Evolutionary conservation across 2,113 vertebrate species (phyloP), one percentile per base, ranked within the genome.

Genomic region (Dasyurus viverrinus): DNA sequence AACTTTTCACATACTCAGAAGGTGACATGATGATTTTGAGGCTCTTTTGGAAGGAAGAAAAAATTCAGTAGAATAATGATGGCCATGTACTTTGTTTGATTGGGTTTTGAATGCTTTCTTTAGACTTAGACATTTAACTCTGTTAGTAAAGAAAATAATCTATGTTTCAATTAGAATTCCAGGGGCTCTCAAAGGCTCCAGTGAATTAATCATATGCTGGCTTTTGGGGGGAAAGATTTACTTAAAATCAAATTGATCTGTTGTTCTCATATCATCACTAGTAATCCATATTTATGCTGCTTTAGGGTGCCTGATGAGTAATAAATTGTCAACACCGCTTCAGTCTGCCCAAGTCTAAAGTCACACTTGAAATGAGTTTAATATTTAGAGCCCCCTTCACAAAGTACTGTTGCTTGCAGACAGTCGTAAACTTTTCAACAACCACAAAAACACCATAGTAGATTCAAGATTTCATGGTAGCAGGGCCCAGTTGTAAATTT

Each of bases 231-330:
- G 54, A 97, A 98, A 90, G 92, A 97, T 98, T 98, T 97, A 98
- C 96, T 98, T 96, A 98, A 98, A 98, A 97, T 98, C 98, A 98
- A 98, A 98, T 98, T 98, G 97, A 98, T 98, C 92, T 55, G 96
- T 97, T 98, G 89, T 91, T 98, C 84, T 97, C 91, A 96, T 96
- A 96, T 95, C 94, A 93, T 97, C 95, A 97, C 90, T 97, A 84
- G 94, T 98, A 97, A 98, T 96, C 96, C 94, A 96, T 97, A 94
- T 97, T 98, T 98, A 96, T 91, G 97, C 92, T 97, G 93, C 12
- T 98, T 97, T 98, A 97, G 96, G 91, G 90, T 57, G 97, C 97
- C 94, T 92, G 92, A 96, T 96, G 93, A 97, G 90, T 98, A 97
- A 97, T 95, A 97, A 94, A 97, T 95, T 97, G 89, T 89, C 96